Evolutionary conservation across 1,140 invertebrate species (phyloP).

Genomic region (Metaphire vulgaris): DNA sequence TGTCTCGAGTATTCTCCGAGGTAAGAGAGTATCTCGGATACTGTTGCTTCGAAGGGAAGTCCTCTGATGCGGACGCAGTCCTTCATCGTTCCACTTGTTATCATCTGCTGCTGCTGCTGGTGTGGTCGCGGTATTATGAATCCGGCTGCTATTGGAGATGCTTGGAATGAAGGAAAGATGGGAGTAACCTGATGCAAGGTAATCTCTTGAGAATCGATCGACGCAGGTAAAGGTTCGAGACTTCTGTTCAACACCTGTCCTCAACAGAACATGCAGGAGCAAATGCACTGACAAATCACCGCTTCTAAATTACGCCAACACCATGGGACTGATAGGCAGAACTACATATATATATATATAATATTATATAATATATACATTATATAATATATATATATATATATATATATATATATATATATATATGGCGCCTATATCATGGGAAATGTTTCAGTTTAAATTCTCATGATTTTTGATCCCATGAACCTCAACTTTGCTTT

Average conservation of each 20-base stretch:
- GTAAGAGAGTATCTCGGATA: conserved; percentile 95
- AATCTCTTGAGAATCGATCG: conserved; percentile 29
- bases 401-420: too few species aligned
- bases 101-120: conserved; percentile 83
- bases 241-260: conserved; percentile 79
- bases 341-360: too few species aligned
- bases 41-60: conserved; percentile 85
- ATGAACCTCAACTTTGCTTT: too few species aligned
- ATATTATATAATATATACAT: too few species aligned
- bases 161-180: conserved; percentile 33
- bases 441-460: too few species aligned
- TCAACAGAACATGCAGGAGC: too few species aligned
- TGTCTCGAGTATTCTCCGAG: conserved; percentile 92
- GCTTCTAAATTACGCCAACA: too few species aligned
- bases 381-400: too few species aligned
- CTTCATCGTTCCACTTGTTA: conserved; percentile 75
- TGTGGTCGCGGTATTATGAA: conserved; percentile 51
- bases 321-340: too few species aligned
- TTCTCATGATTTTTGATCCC: too few species aligned
- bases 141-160: conserved; percentile 41
- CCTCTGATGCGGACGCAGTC: conserved; percentile 92
- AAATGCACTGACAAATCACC: too few species aligned
- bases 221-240: conserved; percentile 64
- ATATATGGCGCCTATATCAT: too few species aligned
- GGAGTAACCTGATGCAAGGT: background rate